Evolutionary conservation across 2,888 invertebrate genomes (phyloP).

Genomic region (Euzophera pinguis): DNA sequence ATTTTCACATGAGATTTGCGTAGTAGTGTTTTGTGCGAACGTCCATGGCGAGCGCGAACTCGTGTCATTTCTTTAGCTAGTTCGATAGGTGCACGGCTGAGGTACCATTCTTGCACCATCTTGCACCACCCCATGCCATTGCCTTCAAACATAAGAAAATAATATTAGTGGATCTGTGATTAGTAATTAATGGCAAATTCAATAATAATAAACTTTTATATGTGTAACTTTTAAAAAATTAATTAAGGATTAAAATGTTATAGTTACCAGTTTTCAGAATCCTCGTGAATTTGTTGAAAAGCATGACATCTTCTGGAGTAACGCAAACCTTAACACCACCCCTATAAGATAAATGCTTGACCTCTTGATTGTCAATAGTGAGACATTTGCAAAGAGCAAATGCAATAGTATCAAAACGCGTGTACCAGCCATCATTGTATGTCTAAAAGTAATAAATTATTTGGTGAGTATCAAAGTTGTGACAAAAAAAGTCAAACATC

Average conservation of each 20-base stretch:
- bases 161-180: no score
- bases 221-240: no score
- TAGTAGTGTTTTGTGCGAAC: conserved; percentile 86
- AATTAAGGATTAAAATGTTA: no score
- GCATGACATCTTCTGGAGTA: conserved; percentile 82
- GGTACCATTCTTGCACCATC: conserved; percentile 83
- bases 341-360: conserved; percentile 77
- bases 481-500: no score
- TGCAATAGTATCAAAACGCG: conserved; percentile 79
- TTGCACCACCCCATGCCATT: conserved; percentile 83
- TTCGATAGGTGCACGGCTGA: conserved; percentile 77
- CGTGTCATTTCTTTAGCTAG: conserved; percentile 82
- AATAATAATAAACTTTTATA: no score
- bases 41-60: conserved; percentile 82
- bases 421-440: conserved; percentile 69
- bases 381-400: conserved; percentile 83
- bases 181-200: no score
- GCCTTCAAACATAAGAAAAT: conserved; percentile 33
- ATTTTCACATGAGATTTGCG: conserved; percentile 81
- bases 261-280: conserved; percentile 62
- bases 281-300: conserved; percentile 81
- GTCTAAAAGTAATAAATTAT: conserved; percentile 46
- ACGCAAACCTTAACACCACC: conserved; percentile 77
- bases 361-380: conserved; percentile 43
- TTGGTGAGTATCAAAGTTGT: no score